phyloP scores from a whole-genome alignment of 2,113 vertebrate genomes.

The Dromaius novaehollandiae region DNA sequence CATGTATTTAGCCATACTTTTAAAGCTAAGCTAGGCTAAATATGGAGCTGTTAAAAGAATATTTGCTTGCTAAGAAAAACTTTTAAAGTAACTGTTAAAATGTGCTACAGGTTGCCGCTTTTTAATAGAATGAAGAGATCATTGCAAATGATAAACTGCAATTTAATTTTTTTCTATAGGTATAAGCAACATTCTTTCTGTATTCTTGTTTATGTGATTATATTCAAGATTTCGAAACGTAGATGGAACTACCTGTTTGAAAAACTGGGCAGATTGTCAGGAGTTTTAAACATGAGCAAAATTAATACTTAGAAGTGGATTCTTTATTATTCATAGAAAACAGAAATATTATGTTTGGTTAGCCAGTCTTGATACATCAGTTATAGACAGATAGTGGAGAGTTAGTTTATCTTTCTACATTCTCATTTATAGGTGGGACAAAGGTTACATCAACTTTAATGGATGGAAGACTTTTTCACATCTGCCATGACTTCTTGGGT shows the following conservation, averaged over 20 bases:
- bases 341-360: neutral
- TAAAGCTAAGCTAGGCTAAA: neutral
- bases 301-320: rapidly evolving
- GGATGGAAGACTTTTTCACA: neutral
- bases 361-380: neutral
- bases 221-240: neutral
- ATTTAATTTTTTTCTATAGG: neutral
- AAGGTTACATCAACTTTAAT: neutral
- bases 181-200: neutral
- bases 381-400: neutral
- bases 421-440: neutral
- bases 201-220: neutral
- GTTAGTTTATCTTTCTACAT: neutral
- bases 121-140: neutral
- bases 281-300: neutral
- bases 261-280: neutral
- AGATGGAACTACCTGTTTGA: neutral
- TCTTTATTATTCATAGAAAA: neutral
- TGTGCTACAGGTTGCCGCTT: neutral
- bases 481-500: neutral
- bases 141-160: neutral
- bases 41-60: neutral
- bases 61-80: neutral
- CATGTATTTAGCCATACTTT: neutral
- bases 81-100: neutral